Evolutionary conservation across 1,140 invertebrate species (phyloP), one percentile per base, ranked within the genome.

Genomic region (Diprion similis): DNA sequence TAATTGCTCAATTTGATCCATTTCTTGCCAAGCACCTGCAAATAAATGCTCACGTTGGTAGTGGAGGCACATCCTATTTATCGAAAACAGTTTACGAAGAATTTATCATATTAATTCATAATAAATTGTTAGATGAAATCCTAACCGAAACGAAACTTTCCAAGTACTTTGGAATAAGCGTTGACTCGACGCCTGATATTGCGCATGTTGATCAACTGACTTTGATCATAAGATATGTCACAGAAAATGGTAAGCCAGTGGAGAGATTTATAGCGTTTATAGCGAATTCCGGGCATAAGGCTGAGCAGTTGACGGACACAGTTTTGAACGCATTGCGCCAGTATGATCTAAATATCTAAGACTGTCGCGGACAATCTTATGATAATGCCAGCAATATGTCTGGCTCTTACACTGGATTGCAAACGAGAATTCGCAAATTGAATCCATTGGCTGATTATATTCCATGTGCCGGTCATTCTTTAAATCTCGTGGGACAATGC

Each of bases 111-210:
- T 66, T 81, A 13, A 75, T 81, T 51, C 77, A 66, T 37, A 59
- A 71, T 15, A 74, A 81, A 70, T 74, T 80, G 15, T 9, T 59
- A 66, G 37, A 71, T n/a, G 51, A 70, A 68, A 78, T 82, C 59
- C 67, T 78, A 51, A 47, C 66, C 45, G 75, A 80, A 71, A 13
- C 83, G 24, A 79, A 79, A 79, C 47, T 45, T 73, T 72, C 79
- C 45, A 84, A 82, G 76, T 87, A 85, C 74, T 87, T 78, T 77
- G 78, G 79, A 17, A 79, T 85, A 67, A 83, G 71, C 59, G 78
- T 87, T 66, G 74, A 77, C 76, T 75, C 74, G 17, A 74, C 80
- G 15, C 77, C 77, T 71, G 76, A 79, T 68, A 76, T 79, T 70
- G 75, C 73, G n/a, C 73, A 79, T 71, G 75, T 76, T 10, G 79